Evolutionary conservation across 2,888 invertebrate genomes (phyloP).

Genomic region (Patella pellucida): DNA sequence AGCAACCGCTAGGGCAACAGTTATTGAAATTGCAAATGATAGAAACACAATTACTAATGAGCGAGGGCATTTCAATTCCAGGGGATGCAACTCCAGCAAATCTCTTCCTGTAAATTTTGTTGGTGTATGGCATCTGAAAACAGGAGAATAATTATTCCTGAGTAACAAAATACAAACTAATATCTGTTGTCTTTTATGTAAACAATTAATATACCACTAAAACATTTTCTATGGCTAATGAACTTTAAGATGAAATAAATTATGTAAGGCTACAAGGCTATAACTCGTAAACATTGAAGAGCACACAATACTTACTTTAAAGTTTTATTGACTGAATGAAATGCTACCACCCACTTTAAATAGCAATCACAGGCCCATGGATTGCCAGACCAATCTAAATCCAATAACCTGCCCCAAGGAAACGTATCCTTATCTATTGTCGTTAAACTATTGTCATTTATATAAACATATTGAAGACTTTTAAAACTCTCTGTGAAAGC

Average conservation of each 20-base stretch:
- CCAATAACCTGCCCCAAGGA: conserved; percentile 22
- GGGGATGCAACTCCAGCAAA: conserved; percentile 9
- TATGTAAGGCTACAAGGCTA: too few species aligned
- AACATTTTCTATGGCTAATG: too few species aligned
- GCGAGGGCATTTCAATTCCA: conserved; percentile 20
- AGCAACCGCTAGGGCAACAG: neutral
- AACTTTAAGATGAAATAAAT: too few species aligned
- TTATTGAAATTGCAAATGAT: neutral
- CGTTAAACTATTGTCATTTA: conserved; percentile 23
- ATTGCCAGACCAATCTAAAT: conserved; percentile 24
- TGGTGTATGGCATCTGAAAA: conserved; percentile 20
- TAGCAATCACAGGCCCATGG: conserved; percentile 31
- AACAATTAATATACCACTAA: too few species aligned
- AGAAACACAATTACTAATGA: conserved; percentile 17
- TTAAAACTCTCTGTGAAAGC: conserved; percentile 23
- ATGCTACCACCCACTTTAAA: conserved; percentile 19
- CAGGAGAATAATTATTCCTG: neutral
- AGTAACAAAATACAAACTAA: neutral
- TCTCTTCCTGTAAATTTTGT: conserved; percentile 14
- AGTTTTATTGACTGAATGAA: conserved; percentile 14
- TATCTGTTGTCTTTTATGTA: neutral
- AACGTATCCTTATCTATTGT: conserved; percentile 10
- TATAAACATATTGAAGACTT: conserved; percentile 21
- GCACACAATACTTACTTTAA: neutral
- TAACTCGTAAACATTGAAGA: too few species aligned